phyloP scores from a whole-genome alignment of 2,888 invertebrate species.

The Trimorus sp. region DNA sequence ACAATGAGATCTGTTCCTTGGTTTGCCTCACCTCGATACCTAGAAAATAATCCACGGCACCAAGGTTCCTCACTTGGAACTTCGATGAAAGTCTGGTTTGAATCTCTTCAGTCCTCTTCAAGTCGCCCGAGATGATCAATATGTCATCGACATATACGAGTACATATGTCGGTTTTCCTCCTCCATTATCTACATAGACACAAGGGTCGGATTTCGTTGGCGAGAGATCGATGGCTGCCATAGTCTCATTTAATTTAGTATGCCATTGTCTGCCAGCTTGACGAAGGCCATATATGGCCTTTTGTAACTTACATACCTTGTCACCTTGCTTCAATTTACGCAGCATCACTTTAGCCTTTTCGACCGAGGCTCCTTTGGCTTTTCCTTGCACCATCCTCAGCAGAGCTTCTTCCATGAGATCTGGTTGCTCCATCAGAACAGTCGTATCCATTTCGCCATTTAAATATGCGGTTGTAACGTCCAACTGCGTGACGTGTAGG shows the following conservation, averaged over 20 bases:
- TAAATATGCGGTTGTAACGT: slow-evolving; percentile 39
- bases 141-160: slow-evolving; percentile 71
- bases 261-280: slow-evolving; percentile 68
- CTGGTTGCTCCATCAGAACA: slow-evolving; percentile 28
- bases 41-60: slow-evolving; percentile 64
- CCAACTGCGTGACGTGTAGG: slow-evolving; percentile 19
- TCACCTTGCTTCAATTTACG: slow-evolving; percentile 16
- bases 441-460: slow-evolving; percentile 41
- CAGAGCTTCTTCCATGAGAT: neutral
- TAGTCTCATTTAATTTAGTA: slow-evolving; percentile 52
- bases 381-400: neutral
- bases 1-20: slow-evolving; percentile 23
- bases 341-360: neutral
- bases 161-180: slow-evolving; percentile 16
- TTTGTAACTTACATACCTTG: slow-evolving; percentile 65
- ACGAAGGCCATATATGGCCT: slow-evolving; percentile 67
- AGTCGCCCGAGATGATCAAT: slow-evolving; percentile 63
- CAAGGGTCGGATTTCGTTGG: slow-evolving; percentile 63
- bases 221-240: slow-evolving; percentile 52
- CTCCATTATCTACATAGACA: slow-evolving; percentile 50
- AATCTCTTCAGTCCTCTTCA: slow-evolving; percentile 47
- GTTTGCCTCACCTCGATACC: slow-evolving; percentile 68
- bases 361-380: neutral
- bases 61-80: slow-evolving; percentile 68
- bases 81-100: slow-evolving; percentile 40